phyloP scores from a whole-genome alignment of 2,113 vertebrate species.

The Dicerorhinus sumatrensis region DNA sequence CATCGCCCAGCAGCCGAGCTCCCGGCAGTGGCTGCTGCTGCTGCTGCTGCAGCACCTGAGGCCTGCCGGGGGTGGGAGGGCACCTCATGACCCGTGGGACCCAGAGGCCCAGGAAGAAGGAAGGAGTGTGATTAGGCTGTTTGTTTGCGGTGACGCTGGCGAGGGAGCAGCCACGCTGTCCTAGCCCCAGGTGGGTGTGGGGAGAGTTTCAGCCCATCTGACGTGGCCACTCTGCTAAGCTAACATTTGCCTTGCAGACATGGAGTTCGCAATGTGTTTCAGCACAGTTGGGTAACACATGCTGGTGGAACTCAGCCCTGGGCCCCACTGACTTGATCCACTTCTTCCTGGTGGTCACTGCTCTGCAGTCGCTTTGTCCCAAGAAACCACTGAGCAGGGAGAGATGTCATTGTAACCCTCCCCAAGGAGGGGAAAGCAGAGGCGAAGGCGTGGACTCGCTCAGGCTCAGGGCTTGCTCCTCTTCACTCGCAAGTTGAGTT shows the following conservation, averaged over 20 bases:
- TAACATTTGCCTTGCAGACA: constrained; percentile 71
- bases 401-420: rapidly evolving
- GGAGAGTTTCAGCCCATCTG: not conserved
- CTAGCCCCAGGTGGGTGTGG: not conserved
- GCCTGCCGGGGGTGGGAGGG: not conserved
- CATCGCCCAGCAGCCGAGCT: rapidly evolving
- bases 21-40: not conserved
- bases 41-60: not conserved
- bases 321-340: rapidly evolving
- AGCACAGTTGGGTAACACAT: not conserved
- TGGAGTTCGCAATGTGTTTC: not conserved
- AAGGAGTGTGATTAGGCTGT: not conserved
- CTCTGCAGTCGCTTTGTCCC: not conserved
- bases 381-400: rapidly evolving
- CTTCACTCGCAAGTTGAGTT: not conserved
- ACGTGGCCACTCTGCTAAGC: constrained; percentile 70
- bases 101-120: not conserved
- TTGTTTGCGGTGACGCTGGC: not conserved
- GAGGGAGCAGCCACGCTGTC: constrained; percentile 48
- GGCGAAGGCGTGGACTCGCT: rapidly evolving
- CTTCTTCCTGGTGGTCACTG: not conserved
- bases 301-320: not conserved
- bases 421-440: rapidly evolving
- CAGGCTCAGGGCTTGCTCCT: not conserved
- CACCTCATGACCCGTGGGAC: not conserved